These are phyloP conservation scores for Brachyistius frenatus DNA, from an alignment of 2,113 vertebrate genomes.

Conservation along the genomic window DNA sequence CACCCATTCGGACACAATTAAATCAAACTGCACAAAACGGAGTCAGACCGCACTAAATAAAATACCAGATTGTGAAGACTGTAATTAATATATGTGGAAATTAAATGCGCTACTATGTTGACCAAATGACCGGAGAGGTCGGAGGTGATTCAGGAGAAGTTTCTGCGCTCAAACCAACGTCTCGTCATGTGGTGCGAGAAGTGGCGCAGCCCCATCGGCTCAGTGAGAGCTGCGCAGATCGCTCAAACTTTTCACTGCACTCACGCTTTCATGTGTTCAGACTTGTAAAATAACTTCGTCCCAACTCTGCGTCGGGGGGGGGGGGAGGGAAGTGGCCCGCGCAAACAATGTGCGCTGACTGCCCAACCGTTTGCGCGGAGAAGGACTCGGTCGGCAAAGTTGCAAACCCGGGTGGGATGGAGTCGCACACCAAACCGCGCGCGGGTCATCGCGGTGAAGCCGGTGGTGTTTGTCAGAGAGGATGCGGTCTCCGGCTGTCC, in stretches of 20 bases:
- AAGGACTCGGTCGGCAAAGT: not conserved
- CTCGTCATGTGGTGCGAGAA: constrained; percentile 17
- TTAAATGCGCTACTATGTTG: too few species aligned
- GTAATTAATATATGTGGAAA: too few species aligned
- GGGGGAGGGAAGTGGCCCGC: constrained; percentile 5
- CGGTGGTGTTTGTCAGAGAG: constrained; percentile 55
- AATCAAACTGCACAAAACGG: not conserved
- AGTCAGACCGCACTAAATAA: not conserved
- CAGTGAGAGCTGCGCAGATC: constrained; percentile 37
- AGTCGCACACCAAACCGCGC: constrained; percentile 34
- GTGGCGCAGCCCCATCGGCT: constrained; percentile 38
- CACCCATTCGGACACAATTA: not conserved
- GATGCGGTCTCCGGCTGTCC: constrained; percentile 66
- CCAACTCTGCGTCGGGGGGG: not conserved
- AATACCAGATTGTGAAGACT: not conserved
- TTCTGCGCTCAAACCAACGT: not conserved
- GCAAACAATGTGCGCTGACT: constrained; percentile 61
- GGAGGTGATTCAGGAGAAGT: constrained; percentile 22
- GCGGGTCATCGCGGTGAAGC: constrained; percentile 3
- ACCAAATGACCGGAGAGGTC: not conserved
- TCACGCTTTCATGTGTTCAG: constrained; percentile 21
- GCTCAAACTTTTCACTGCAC: constrained; percentile 28
- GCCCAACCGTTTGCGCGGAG: constrained; percentile 35
- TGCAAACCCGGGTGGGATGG: constrained; percentile 38
- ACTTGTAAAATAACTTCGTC: constrained; percentile 43